Evolutionary conservation across 2,113 vertebrate species (phyloP).

Genomic region (Xenus cinereus): DNA sequence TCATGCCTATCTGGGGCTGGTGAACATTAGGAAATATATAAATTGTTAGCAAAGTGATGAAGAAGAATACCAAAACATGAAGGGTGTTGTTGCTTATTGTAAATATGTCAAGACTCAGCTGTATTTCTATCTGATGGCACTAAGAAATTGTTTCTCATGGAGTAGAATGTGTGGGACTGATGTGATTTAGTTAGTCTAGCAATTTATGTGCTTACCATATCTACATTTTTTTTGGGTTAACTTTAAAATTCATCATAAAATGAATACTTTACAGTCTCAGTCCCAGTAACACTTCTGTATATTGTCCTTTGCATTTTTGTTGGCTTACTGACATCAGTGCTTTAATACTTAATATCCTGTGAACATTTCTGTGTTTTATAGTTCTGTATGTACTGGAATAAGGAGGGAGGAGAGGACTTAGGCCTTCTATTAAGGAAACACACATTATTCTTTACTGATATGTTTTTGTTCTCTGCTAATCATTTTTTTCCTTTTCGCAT

Average conservation of each 20-base stretch:
- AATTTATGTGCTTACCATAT: background rate
- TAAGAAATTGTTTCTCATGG: background rate
- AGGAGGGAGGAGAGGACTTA: background rate
- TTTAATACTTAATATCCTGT: conserved; percentile 60
- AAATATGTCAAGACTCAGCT: background rate
- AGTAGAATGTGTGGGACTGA: background rate
- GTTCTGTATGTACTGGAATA: background rate
- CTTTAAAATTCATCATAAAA: conserved; percentile 17
- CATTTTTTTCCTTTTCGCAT: background rate
- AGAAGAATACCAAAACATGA: background rate
- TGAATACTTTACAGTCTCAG: background rate
- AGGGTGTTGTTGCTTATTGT: background rate
- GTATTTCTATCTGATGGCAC: background rate
- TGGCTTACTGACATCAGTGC: conserved; percentile 33
- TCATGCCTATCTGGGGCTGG: background rate
- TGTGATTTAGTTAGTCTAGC: background rate
- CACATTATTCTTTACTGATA: background rate
- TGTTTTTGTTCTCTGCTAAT: conserved; percentile 28
- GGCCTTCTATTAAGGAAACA: conserved; percentile 10
- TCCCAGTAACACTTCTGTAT: conserved; percentile 33
- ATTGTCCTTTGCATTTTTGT: conserved; percentile 46
- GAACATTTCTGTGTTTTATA: conserved; percentile 47
- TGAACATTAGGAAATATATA: background rate
- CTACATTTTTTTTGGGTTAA: background rate
- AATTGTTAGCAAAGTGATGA: background rate